phyloP scores from a whole-genome alignment of 2,113 vertebrate species.

The Brachypteracias leptosomus region DNA sequence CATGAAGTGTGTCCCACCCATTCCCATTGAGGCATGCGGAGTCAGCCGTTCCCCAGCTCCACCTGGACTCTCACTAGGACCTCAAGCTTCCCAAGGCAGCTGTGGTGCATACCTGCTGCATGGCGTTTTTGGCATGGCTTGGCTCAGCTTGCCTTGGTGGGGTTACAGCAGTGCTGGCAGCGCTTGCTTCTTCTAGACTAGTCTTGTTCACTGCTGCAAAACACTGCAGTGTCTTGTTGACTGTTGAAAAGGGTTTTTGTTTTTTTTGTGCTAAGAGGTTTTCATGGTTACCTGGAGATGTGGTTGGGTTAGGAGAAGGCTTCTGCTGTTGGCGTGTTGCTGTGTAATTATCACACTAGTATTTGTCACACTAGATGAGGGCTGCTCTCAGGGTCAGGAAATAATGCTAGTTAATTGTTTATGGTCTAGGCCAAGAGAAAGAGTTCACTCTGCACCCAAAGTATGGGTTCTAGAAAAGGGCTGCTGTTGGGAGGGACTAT shows the following conservation, averaged over 20 bases:
- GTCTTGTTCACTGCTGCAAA: neutral
- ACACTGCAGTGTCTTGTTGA: neutral
- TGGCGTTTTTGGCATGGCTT: constrained; percentile 1
- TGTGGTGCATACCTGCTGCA: neutral
- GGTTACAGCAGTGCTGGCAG: neutral
- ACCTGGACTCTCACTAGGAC: neutral
- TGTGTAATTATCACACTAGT: neutral
- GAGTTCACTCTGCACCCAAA: neutral
- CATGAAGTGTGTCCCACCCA: neutral
- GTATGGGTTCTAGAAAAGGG: neutral
- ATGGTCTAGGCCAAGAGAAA: neutral
- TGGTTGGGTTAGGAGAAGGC: neutral
- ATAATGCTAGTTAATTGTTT: neutral
- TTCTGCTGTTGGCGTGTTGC: neutral
- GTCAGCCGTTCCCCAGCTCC: constrained; percentile 5
- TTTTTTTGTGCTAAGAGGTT: neutral
- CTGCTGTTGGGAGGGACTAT: neutral
- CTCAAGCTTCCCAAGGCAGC: neutral
- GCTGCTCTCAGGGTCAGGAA: neutral
- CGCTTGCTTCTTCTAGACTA: neutral
- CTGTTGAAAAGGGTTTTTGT: neutral
- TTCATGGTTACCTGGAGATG: neutral
- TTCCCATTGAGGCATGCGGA: rapidly evolving
- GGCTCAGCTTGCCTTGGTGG: neutral
- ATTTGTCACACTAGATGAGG: neutral